Evolutionary conservation across 2,113 vertebrate species (phyloP).

Genomic region (Leucopsar rothschildi): DNA sequence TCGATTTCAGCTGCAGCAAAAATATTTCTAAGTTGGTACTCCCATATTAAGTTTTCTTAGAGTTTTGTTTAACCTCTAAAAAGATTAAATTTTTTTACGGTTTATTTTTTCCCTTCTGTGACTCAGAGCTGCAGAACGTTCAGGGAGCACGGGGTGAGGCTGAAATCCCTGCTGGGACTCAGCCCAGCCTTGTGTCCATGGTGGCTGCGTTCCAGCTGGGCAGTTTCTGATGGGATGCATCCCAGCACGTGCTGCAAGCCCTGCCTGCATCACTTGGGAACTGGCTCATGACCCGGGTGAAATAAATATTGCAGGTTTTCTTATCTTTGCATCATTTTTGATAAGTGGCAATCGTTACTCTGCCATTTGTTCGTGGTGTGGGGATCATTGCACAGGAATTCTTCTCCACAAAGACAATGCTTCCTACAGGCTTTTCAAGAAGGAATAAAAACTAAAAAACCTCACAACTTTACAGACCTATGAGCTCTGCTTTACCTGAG

Average conservation of each 20-base stretch:
- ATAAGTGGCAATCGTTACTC: neutral
- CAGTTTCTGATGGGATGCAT: neutral
- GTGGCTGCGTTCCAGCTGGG: neutral
- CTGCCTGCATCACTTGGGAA: neutral
- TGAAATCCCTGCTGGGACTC: neutral
- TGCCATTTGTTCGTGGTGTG: too few relatives aligned
- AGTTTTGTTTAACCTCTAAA: neutral
- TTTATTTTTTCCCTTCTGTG: neutral
- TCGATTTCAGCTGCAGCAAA: neutral
- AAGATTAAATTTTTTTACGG: neutral
- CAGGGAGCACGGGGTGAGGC: neutral
- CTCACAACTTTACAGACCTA: too few relatives aligned
- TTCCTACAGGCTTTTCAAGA: neutral
- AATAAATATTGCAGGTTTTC: neutral
- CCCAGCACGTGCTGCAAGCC: neutral
- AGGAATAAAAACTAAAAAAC: neutral
- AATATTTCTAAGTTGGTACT: neutral
- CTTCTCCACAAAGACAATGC: neutral
- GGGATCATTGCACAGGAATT: neutral
- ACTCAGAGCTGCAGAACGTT: neutral
- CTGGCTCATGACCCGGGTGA: neutral
- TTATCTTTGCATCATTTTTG: neutral
- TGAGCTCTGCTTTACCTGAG: neutral
- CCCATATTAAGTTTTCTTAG: fast-evolving
- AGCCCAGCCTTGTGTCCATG: neutral